A percentile compares a stretch with the other conserved stretches of the same genome.
Conservation (phyloP, 2,113 vertebrate genomes). For the Ictalurus furcatus region DNA sequence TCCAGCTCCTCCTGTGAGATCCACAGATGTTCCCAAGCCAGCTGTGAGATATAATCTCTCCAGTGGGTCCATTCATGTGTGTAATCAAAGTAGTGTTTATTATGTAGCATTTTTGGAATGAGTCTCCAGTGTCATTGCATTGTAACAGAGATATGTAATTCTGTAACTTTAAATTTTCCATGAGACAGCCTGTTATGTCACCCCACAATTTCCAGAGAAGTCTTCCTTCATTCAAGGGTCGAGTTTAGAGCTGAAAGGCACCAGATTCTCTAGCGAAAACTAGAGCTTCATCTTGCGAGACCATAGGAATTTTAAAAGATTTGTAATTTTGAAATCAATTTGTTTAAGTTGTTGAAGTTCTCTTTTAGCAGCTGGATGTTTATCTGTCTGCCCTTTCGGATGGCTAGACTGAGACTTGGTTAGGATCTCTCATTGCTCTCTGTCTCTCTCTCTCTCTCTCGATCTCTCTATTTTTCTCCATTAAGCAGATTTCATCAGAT, state of each 20-base stretch:
- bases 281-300: not conserved
- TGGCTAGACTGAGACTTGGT: not conserved
- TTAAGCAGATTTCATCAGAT: constrained; percentile 4
- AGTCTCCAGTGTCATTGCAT: not conserved
- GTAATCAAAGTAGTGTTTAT: no score
- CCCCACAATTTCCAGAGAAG: not conserved
- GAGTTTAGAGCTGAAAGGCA: not conserved
- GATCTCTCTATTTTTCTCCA: not conserved
- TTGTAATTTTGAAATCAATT: not conserved
- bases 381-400: not conserved
- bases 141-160: not conserved
- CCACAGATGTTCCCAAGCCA: no score
- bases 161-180: not conserved
- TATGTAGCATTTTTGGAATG: not conserved
- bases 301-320: not conserved
- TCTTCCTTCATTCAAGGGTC: not conserved
- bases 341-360: not conserved
- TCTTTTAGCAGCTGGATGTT: not conserved
- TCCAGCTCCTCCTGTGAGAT: no score
- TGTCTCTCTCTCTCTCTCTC: not conserved
- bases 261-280: not conserved
- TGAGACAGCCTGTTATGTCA: not conserved
- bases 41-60: no score
- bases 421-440: not conserved
- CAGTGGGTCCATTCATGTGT: no score